phyloP scores from a whole-genome alignment of 1,140 invertebrate genomes.

The Rhyzopertha dominica region DNA sequence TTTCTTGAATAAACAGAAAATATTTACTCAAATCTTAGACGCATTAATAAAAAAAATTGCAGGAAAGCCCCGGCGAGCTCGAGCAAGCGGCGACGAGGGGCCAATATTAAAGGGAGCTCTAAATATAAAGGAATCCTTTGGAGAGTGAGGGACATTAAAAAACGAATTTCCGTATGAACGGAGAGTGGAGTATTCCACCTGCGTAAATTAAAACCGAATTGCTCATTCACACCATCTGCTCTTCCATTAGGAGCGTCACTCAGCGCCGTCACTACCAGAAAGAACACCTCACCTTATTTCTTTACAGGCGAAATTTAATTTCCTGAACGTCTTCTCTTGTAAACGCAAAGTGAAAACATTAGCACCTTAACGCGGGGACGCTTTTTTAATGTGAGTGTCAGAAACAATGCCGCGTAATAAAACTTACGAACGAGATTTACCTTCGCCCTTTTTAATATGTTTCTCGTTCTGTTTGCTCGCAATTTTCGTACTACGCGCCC shows the following conservation, averaged over 20 bases:
- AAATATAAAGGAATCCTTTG: slow-evolving; percentile 13
- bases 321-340: slow-evolving; percentile 43
- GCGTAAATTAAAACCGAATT: slow-evolving; percentile 47
- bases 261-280: slow-evolving; percentile 41
- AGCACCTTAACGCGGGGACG: slow-evolving; percentile 39
- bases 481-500: too few relatives aligned
- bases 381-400: slow-evolving; percentile 37
- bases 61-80: too few relatives aligned
- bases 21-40: too few relatives aligned
- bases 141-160: slow-evolving; percentile 13
- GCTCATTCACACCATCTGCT: slow-evolving; percentile 47
- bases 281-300: slow-evolving; percentile 45
- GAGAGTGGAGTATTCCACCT: slow-evolving; percentile 32
- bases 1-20: slow-evolving; percentile 33
- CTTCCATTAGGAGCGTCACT: slow-evolving; percentile 44
- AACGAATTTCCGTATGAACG: slow-evolving; percentile 31
- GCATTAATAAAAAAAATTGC: too few relatives aligned
- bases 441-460: too few relatives aligned
- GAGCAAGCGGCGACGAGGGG: too few relatives aligned
- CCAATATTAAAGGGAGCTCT: too few relatives aligned
- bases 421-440: slow-evolving; percentile 31
- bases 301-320: slow-evolving; percentile 47
- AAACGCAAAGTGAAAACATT: slow-evolving; percentile 45
- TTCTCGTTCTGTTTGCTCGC: too few relatives aligned
- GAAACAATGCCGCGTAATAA: slow-evolving; percentile 39